A percentile compares a stretch with the other conserved stretches of the same genome.
These are phyloP conservation scores for Nothoprocta pentlandii DNA, from an alignment of 2,113 vertebrate genomes.

Conservation along the genomic window DNA sequence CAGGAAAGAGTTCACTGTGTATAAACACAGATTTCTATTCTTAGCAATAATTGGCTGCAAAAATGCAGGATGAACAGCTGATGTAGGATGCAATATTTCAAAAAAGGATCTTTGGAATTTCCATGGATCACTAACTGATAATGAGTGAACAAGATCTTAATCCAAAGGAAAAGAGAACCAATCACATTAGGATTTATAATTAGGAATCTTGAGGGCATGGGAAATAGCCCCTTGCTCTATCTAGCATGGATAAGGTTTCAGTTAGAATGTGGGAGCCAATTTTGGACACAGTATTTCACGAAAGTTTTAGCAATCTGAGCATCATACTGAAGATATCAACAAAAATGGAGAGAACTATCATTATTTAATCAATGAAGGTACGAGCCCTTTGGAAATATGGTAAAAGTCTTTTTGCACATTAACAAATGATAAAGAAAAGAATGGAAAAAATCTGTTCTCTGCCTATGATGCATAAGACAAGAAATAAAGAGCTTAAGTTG, in stretches of 20 bases:
- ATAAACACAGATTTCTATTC: slow-evolving; percentile 27
- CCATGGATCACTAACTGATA: not conserved
- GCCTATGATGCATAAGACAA: not conserved
- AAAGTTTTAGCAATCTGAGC: not conserved
- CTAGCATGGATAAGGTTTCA: not conserved
- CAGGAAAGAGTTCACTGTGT: not conserved
- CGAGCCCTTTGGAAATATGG: not conserved
- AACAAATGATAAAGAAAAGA: not conserved
- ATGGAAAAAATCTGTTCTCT: not conserved
- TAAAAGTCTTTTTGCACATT: not conserved
- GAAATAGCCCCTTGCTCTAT: not conserved
- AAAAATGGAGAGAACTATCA: not conserved
- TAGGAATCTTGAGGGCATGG: not conserved
- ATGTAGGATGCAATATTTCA: not conserved
- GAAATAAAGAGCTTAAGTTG: not conserved
- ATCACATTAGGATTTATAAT: not conserved
- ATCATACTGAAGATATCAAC: not conserved
- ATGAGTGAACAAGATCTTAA: not conserved
- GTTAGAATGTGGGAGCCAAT: not conserved
- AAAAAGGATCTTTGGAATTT: not conserved
- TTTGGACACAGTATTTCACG: not conserved
- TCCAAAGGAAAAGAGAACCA: not conserved
- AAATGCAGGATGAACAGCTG: not conserved
- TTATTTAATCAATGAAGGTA: not conserved
- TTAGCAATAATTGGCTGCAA: not conserved